Conservation (phyloP, 2,797 vertebrate genomes). For the Liasis olivaceus region DNA sequence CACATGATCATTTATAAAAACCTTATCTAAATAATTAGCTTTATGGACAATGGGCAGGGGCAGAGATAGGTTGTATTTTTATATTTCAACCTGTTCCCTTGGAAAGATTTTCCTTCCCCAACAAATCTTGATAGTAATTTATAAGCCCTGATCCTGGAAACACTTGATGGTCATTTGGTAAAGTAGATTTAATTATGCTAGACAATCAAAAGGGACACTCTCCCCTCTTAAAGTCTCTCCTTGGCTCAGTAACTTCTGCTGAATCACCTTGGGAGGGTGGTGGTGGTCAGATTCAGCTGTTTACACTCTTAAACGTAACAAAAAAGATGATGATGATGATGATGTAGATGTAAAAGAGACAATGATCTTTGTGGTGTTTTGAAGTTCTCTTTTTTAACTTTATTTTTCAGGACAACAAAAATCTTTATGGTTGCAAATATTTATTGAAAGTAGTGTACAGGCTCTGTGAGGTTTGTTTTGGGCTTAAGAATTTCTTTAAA, state of each 20-base stretch:
- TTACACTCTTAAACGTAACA: slow-evolving; percentile 12
- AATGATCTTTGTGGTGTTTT: slow-evolving; percentile 6
- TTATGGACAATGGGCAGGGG: not conserved
- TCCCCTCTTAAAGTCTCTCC: not conserved
- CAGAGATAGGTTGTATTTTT: slow-evolving; percentile 19
- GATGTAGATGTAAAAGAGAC: not conserved
- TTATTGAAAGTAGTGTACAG: slow-evolving; percentile 56
- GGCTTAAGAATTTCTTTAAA: slow-evolving; percentile 40
- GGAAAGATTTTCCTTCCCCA: not conserved
- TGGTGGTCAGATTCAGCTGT: not conserved
- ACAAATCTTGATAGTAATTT: not conserved
- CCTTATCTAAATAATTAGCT: not conserved
- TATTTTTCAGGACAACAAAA: slow-evolving; percentile 9
- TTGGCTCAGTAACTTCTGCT: not conserved
- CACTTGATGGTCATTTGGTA: slow-evolving; percentile 19
- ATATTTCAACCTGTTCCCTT: not conserved
- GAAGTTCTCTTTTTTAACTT: not conserved
- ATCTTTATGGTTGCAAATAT: slow-evolving; percentile 43
- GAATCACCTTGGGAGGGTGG: not conserved
- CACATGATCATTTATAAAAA: not conserved
- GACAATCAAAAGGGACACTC: slow-evolving; percentile 37
- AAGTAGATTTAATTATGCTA: not conserved
- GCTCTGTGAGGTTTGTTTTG: slow-evolving; percentile 8
- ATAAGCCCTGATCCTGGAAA: slow-evolving; percentile 21
- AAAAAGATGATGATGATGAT: not conserved